Evolutionary conservation across 30 jellyfish, hydroid and myxozoan species (phyloP), one percentile per base, ranked within the genome.

Genomic region (Morbakka virulenta): DNA sequence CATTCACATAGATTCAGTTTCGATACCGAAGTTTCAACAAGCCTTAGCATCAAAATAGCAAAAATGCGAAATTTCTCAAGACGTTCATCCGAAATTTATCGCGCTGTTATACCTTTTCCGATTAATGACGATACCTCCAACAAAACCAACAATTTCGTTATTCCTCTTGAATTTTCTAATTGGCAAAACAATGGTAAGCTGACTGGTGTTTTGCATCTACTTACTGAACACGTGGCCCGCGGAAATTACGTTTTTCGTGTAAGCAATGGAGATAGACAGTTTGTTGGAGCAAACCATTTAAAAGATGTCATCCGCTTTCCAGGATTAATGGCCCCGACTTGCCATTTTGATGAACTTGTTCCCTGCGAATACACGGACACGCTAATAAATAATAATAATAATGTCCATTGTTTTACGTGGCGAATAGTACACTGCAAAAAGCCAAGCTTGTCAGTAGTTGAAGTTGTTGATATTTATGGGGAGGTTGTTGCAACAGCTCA

Each of bases 361-460:
- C 90, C 82, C 21, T 81, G 93, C 36, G 82, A 81, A 68, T 81
- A 57, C 50, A 26, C 31, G 36, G 85, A 67, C 41, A 51, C 69
- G 28, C 12, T 67, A 24, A 51, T 81, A 23, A 88, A 71, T 12
- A 81, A 87, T 14, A 52, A 9, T 23, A 36, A 12, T 47, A 80
- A 80, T 22, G 20, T 51, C 32, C 25, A 71, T 28, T 67, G 88
- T 12, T 81, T 81, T 32, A 81, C 69, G 2, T 69, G 87, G 89
- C 65, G 93, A 47, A 69, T 72, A 14, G 93, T 81, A 1, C 93
- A 81, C 47, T 81, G 87, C 28, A 79, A 32, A 28, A 29, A 66
- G 0, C 93, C 93, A 20, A 27, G 71, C 9, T 66, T 81, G 33
- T 81, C 93, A 22, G 93, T 81, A 4, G 81, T 81, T 23, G 93